phyloP scores from a whole-genome alignment of 2,113 vertebrate genomes.

The Accipiter virgatus region DNA sequence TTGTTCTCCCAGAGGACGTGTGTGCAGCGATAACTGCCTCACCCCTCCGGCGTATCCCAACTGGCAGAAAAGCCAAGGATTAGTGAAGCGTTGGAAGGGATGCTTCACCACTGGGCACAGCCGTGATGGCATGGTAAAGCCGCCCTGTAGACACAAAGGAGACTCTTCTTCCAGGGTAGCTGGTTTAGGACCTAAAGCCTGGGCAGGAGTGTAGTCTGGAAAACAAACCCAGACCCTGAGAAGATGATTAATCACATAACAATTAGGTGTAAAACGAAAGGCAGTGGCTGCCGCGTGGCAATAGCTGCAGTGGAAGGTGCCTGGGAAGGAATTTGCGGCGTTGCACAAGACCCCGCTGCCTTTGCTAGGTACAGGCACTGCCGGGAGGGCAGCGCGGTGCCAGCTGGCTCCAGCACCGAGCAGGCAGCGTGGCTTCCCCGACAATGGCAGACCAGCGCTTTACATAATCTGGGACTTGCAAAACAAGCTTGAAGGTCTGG shows the following conservation, averaged over 20 bases:
- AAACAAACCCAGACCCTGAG: not conserved
- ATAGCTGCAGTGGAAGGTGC: not conserved
- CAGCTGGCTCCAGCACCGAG: slow-evolving; percentile 15
- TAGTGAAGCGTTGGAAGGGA: not conserved
- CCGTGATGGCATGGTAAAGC: not conserved
- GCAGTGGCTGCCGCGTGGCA: not conserved
- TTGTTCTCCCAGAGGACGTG: not conserved
- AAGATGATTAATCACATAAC: not conserved
- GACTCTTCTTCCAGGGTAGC: not conserved
- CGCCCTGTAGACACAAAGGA: not conserved
- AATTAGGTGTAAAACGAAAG: not conserved
- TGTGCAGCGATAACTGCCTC: not conserved
- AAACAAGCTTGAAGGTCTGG: slow-evolving; percentile 43
- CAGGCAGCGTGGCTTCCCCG: not conserved
- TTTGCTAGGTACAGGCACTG: not conserved
- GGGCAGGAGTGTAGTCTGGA: not conserved
- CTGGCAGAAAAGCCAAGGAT: not conserved
- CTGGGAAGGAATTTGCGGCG: not conserved
- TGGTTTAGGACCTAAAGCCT: not conserved
- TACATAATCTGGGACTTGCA: slow-evolving; percentile 40
- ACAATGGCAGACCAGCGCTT: not conserved
- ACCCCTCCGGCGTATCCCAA: not conserved
- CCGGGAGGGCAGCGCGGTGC: not conserved
- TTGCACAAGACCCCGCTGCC: not conserved
- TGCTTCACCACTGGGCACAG: not conserved